Evolutionary conservation across 1,140 invertebrate genomes (phyloP).

Genomic region (Bombus turneri): DNA sequence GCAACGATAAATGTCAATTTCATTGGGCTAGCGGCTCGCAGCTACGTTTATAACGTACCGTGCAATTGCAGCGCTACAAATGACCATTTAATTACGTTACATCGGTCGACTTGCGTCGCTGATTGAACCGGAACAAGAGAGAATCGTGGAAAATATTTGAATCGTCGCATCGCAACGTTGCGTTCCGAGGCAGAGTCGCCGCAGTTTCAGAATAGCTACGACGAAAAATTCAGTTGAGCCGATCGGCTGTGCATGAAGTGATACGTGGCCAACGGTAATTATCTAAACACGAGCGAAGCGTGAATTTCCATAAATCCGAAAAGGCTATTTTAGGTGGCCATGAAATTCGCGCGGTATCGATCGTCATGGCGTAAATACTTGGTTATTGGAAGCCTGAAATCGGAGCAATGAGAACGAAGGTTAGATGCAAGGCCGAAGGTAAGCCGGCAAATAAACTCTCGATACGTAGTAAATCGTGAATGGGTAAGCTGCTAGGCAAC

Average conservation of each 20-base stretch:
- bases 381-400: constrained; percentile 33
- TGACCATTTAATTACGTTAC: neutral
- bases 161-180: too few relatives aligned
- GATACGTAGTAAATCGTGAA: constrained; percentile 31
- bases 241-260: neutral
- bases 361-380: constrained; percentile 41
- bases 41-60: too few relatives aligned
- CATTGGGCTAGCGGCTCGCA: too few relatives aligned
- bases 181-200: neutral
- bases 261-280: neutral
- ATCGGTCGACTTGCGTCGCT: neutral
- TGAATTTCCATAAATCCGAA: constrained; percentile 42
- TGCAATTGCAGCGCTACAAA: too few relatives aligned
- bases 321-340: constrained; percentile 31
- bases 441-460: constrained; percentile 31
- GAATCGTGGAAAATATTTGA: neutral
- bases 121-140: neutral
- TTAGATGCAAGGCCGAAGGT: constrained; percentile 3
- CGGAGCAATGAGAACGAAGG: constrained; percentile 21
- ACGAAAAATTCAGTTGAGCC: neutral
- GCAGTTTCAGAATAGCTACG: too few relatives aligned
- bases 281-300: neutral
- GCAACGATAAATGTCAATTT: neutral
- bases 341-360: constrained; percentile 49
- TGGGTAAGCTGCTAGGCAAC: neutral